A percentile compares a stretch with the other conserved stretches of the same genome.
These are phyloP conservation scores for Drosophila lini DNA, from an alignment of 1,140 invertebrate genomes.

Conservation along the genomic window DNA sequence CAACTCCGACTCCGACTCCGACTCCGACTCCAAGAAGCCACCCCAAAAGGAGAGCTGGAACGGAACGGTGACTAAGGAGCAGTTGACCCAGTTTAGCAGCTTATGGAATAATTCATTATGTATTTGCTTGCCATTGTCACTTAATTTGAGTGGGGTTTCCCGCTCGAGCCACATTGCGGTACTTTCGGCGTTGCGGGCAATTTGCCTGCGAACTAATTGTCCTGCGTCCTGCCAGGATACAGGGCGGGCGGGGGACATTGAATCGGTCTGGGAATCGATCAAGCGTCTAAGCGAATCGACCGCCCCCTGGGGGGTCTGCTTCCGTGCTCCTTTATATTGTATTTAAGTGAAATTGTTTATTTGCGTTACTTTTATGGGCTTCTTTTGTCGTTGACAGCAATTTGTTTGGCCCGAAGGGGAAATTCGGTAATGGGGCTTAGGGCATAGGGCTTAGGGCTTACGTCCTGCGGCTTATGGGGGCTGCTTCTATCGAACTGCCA, in stretches of 20 bases:
- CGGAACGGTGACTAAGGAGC: constrained; percentile 50
- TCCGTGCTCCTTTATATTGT: constrained; percentile 61
- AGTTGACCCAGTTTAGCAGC: constrained; percentile 74
- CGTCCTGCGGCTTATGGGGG: background rate
- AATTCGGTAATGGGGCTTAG: constrained; percentile 25
- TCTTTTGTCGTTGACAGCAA: constrained; percentile 68
- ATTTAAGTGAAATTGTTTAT: constrained; percentile 76
- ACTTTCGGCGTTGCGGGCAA: constrained; percentile 63
- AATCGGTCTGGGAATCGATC: constrained; percentile 63
- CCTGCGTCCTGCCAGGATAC: constrained; percentile 29
- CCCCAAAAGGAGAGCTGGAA: constrained; percentile 1
- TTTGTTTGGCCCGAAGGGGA: constrained; percentile 52
- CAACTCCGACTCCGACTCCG: background rate
- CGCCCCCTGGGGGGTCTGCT: background rate
- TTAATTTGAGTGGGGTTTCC: constrained; percentile 69
- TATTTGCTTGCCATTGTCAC: constrained; percentile 73
- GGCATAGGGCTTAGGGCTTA: background rate
- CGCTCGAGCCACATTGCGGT: constrained; percentile 7
- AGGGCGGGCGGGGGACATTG: background rate
- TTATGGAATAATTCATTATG: constrained; percentile 81
- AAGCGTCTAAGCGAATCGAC: constrained; percentile 49
- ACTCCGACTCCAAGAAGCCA: constrained; percentile 32
- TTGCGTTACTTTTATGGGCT: constrained; percentile 72
- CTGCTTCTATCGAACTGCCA: constrained; percentile 39
- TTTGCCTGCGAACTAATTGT: constrained; percentile 70